Percentiles rank a stretch among this genome's conserved stretches.
Evolutionary conservation across 2,113 vertebrate genomes (phyloP).

Genomic region (Stomatorhinus ivindoensis): DNA sequence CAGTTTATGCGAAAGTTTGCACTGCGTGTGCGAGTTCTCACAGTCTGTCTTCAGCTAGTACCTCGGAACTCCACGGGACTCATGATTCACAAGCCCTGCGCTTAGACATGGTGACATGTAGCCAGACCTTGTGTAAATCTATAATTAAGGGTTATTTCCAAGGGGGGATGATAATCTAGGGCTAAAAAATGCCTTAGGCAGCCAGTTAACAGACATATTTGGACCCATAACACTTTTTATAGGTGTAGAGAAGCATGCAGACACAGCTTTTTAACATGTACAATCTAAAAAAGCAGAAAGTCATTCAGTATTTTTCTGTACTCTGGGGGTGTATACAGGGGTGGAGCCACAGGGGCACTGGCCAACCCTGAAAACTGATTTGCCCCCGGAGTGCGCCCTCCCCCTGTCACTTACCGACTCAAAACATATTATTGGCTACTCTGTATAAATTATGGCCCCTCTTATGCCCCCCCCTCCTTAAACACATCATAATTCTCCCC

Average conservation of each 20-base stretch:
- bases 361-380: not conserved
- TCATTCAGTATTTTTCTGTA: not conserved
- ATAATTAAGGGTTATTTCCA: not conserved
- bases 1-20: not conserved
- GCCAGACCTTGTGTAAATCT: not conserved
- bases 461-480: not conserved
- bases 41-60: not conserved
- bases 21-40: not conserved
- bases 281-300: not conserved
- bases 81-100: not conserved
- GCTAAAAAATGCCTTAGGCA: not conserved
- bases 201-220: not conserved
- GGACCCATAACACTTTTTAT: not conserved
- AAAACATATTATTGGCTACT: not conserved
- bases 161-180: not conserved
- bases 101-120: not conserved
- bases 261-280: not conserved
- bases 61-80: not conserved
- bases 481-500: not conserved
- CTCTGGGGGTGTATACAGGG: not conserved
- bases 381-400: not conserved
- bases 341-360: not conserved
- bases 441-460: too few species aligned
- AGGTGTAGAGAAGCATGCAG: not conserved
- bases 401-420: not conserved